These are phyloP conservation scores for Harpagoxenus sublaevis DNA, from an alignment of 2,888 invertebrate species.

Conservation along the genomic window DNA sequence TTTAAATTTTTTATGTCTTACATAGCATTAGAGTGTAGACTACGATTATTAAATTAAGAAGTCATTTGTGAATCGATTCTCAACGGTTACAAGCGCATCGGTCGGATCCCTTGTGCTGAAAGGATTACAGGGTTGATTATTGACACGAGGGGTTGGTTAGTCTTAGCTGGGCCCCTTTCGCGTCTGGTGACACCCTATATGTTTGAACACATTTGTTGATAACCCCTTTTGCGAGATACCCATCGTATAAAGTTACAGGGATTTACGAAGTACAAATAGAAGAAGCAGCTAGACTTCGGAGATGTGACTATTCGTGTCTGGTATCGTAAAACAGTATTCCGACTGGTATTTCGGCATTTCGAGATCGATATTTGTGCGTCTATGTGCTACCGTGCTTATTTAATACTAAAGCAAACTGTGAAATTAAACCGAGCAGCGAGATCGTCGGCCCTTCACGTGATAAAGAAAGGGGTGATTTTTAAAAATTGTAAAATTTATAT, in stretches of 20 bases:
- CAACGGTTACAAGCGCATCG: conserved; percentile 82
- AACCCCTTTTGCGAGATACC: conserved; percentile 77
- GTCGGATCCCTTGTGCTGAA: conserved; percentile 76
- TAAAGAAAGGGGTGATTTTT: conserved; percentile 74
- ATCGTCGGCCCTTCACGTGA: not conserved
- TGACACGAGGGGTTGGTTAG: conserved; percentile 79
- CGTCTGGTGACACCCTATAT: conserved; percentile 83
- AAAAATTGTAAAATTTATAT: conserved; percentile 81
- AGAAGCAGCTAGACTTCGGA: conserved; percentile 66
- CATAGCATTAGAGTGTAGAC: not conserved
- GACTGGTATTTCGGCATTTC: not conserved
- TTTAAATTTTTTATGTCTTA: not conserved
- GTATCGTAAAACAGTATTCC: conserved; percentile 7
- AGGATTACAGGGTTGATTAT: conserved; percentile 83
- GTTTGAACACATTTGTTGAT: conserved; percentile 86
- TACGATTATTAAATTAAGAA: conserved; percentile 77
- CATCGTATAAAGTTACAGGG: conserved; percentile 77
- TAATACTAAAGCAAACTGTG: not conserved
- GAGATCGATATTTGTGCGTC: not conserved
- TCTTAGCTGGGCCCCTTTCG: conserved; percentile 66
- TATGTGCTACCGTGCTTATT: not conserved
- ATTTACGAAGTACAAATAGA: conserved; percentile 75
- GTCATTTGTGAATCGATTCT: conserved; percentile 83
- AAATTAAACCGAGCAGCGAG: not conserved
- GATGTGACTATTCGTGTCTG: conserved; percentile 50